Conservation (phyloP, 2,797 vertebrate genomes). For the Darevskia nairensis region DNA sequence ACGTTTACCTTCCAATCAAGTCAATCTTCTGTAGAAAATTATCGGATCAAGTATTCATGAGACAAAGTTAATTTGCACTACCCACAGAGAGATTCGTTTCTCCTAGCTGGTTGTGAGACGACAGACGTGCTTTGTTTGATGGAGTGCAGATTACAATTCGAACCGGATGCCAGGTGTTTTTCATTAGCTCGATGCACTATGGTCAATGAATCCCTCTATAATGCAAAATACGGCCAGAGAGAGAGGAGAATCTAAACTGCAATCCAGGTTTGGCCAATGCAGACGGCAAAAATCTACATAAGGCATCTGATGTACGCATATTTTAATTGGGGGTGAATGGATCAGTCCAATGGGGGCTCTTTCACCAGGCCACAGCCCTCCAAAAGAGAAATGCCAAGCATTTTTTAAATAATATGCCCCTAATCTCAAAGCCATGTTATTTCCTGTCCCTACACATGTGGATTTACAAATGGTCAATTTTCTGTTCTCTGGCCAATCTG, state of each 20-base stretch:
- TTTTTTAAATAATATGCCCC: too few species aligned
- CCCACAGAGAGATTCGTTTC: slow-evolving; percentile 45
- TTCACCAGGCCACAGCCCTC: too few species aligned
- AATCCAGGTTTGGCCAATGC: neutral
- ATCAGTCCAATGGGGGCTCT: too few species aligned
- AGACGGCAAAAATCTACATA: neutral
- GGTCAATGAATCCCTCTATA: slow-evolving; percentile 27
- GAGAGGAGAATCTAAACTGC: too few species aligned
- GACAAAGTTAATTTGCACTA: slow-evolving; percentile 64
- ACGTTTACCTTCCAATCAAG: slow-evolving; percentile 57
- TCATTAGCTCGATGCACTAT: slow-evolving; percentile 33
- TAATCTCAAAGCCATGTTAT: too few species aligned
- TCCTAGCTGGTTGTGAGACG: slow-evolving; percentile 55
- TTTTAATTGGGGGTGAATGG: too few species aligned
- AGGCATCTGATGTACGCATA: neutral
- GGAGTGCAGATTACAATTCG: slow-evolving; percentile 66
- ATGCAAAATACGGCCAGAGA: slow-evolving; percentile 19
- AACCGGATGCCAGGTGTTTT: slow-evolving; percentile 36
- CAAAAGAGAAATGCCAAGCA: too few species aligned
- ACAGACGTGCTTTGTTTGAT: slow-evolving; percentile 40
- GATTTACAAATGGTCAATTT: too few species aligned
- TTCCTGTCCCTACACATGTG: too few species aligned
- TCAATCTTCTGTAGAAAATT: slow-evolving; percentile 61
- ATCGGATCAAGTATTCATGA: slow-evolving; percentile 59
- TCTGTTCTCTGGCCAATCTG: too few species aligned